Base-by-base conservation (phyloP, 1,140 invertebrate species). In the Panagrolaimus sp. region DNA sequence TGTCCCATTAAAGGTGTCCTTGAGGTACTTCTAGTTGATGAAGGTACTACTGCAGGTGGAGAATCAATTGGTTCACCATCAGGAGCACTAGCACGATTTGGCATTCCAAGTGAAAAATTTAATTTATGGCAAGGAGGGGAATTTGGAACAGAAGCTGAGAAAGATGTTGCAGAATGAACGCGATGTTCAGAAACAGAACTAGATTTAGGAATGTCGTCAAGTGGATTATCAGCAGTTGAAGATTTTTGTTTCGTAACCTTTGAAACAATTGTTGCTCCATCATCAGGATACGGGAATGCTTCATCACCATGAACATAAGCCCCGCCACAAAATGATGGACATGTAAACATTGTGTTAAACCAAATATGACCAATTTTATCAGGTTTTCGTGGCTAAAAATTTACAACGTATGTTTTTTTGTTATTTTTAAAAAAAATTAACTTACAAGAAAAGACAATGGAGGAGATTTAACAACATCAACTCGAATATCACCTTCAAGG, bases 281-380 rank as follows among this genome's bases (percentile, higher is more conserved):
- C 72, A 25, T 78, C 65, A 13, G 47, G 57, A 46, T 82, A 81
- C 7, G 72, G 74, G 31, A 73, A 68, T 2, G 51, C 70, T 67
- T 73, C 70, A 44, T 82, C 80, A 14, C 77, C 81, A 62, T 82
- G 80, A 1, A 67, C 62, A 61, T 78, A 82, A 9, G 53, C 23
- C n/a, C 66, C 72, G 5, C 70, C 70, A 65, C 72, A 75, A 63
- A 73, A 82, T 16, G 74, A 70, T 8, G 69, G 68, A 51, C 80
- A 82, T 3, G 66, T 69, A 63, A 82, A 82, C 81, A 82, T 83
- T 31, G 81, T 82, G 51, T 82, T 82, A 65, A 82, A 77, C 80
- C 80, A 82, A 44, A 83, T 66, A 46, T 82, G 80, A 23, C 80
- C 81, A 25, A 81, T 71, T 57, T 76, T 76, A 5, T 76, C 74